Percentiles rank a stretch among this genome's conserved stretches.
These are phyloP conservation scores for Calephelis nemesis DNA, from an alignment of 1,140 invertebrate genomes.

Conservation along the genomic window DNA sequence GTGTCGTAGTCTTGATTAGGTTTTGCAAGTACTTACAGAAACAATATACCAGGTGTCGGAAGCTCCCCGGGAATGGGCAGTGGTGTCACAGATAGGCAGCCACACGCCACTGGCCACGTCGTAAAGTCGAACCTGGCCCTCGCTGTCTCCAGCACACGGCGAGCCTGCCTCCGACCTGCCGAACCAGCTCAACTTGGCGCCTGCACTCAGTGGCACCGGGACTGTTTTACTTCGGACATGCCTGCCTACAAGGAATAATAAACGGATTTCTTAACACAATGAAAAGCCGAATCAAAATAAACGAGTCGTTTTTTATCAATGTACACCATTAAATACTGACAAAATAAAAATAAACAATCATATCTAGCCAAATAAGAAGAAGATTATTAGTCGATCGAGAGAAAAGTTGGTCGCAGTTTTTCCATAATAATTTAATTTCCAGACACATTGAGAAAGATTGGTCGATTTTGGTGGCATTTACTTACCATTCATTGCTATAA, in stretches of 20 bases:
- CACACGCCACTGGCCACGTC: slow-evolving; percentile 83
- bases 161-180: slow-evolving; percentile 91
- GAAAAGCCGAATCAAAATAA: no score
- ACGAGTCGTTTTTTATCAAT: no score
- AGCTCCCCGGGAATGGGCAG: slow-evolving; percentile 80
- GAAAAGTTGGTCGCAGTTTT: no score
- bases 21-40: slow-evolving; percentile 51
- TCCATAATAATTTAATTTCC: no score
- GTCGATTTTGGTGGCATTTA: not conserved
- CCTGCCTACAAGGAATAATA: slow-evolving; percentile 37
- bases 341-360: no score
- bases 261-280: no score
- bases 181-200: slow-evolving; percentile 87
- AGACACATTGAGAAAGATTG: no score
- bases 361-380: no score
- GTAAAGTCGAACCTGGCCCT: slow-evolving; percentile 84
- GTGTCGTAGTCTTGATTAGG: not conserved
- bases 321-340: no score
- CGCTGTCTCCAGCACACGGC: slow-evolving; percentile 83
- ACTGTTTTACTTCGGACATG: slow-evolving; percentile 78
- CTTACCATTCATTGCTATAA: slow-evolving; percentile 51
- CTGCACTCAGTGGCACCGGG: slow-evolving; percentile 85
- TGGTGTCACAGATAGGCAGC: slow-evolving; percentile 89
- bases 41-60: slow-evolving; percentile 72
- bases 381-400: no score